phyloP scores from a whole-genome alignment of 2,888 invertebrate genomes.

The Torymus aiolomorphi region DNA sequence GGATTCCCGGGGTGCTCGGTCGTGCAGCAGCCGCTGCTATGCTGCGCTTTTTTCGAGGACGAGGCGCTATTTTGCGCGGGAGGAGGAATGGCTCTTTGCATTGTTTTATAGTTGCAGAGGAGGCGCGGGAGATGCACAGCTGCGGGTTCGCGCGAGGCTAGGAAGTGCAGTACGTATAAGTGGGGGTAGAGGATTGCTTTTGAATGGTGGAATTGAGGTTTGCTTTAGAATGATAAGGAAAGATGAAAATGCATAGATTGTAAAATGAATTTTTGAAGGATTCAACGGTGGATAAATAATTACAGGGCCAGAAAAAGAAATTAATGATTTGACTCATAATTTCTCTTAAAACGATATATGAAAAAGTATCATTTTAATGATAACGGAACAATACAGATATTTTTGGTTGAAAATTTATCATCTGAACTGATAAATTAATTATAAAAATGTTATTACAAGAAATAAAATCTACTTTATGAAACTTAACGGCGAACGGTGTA shows the following conservation, averaged over 20 bases:
- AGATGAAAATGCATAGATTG: too few species aligned
- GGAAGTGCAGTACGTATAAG: neutral
- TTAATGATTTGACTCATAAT: too few species aligned
- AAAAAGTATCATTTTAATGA: too few species aligned
- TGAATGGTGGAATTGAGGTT: neutral
- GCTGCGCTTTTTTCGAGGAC: neutral
- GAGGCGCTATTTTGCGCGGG: constrained; percentile 14
- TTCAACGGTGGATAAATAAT: too few species aligned
- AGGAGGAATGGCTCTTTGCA: constrained; percentile 12
- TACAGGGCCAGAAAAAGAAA: too few species aligned
- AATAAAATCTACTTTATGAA: constrained; percentile 1
- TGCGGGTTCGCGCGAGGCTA: constrained; percentile 14
- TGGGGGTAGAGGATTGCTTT: neutral
- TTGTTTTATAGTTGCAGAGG: constrained; percentile 22
- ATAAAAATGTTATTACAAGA: neutral
- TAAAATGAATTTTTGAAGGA: too few species aligned
- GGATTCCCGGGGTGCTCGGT: constrained; percentile 4
- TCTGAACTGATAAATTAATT: neutral
- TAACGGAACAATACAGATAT: too few species aligned
- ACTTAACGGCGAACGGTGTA: neutral
- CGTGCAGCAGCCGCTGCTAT: too few species aligned
- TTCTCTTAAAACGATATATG: too few species aligned
- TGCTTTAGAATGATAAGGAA: neutral
- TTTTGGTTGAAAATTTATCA: too few species aligned
- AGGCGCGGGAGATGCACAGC: constrained; percentile 25